phyloP scores from a whole-genome alignment of 2,113 vertebrate genomes.

The Alethe castanea region DNA sequence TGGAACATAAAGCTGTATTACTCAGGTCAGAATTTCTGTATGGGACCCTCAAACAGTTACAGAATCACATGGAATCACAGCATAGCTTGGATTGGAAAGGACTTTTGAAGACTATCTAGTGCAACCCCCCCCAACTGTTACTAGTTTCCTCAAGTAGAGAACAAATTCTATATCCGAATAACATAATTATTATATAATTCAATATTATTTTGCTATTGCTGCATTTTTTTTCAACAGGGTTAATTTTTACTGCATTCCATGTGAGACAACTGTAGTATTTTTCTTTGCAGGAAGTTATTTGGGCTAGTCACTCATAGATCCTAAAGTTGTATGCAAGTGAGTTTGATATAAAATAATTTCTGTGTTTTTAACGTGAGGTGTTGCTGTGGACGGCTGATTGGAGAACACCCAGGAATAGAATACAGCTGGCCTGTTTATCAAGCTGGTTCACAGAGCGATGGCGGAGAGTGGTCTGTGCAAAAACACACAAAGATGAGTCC shows the following conservation, averaged over 20 bases:
- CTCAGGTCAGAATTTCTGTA: not conserved
- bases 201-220: not conserved
- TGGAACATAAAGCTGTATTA: not conserved
- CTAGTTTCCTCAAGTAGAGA: not conserved
- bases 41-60: not conserved
- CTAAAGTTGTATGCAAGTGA: not conserved
- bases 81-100: not conserved
- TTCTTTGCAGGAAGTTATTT: not conserved
- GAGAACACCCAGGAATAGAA: conserved; percentile 80
- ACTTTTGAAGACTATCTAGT: not conserved
- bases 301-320: not conserved
- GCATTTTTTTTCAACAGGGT: not conserved
- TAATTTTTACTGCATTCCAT: not conserved
- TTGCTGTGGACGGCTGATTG: conserved; percentile 87
- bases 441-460: not conserved
- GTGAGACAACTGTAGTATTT: not conserved
- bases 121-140: not conserved
- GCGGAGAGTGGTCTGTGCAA: conserved; percentile 84
- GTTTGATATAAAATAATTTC: not conserved
- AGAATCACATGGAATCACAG: not conserved
- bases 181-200: not conserved
- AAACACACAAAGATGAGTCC: conserved; percentile 83
- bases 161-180: not conserved
- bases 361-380: conserved; percentile 76
- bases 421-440: conserved; percentile 63